A percentile compares a stretch with the other conserved stretches of the same genome.
Evolutionary conservation across 2,888 invertebrate species (phyloP).

Genomic region (Plagodis dolabraria): DNA sequence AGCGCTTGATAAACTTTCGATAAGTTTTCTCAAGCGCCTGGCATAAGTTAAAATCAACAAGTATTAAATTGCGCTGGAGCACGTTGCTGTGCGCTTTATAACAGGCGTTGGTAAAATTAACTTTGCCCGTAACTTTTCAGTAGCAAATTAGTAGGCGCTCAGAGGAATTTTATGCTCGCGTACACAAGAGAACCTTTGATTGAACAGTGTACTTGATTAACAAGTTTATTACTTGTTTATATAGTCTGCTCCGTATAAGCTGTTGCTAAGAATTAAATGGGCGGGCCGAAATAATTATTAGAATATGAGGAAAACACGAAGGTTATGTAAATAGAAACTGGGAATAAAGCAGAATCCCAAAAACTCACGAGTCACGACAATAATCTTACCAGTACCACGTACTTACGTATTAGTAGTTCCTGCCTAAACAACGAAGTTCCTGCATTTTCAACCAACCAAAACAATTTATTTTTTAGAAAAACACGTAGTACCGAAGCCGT

Average conservation of each 20-base stretch:
- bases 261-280: constrained; percentile 22
- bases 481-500: no score
- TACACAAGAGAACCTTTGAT: constrained; percentile 29
- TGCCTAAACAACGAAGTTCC: no score
- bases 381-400: no score
- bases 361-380: no score
- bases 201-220: constrained; percentile 24
- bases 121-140: constrained; percentile 37
- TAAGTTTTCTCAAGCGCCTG: constrained; percentile 44
- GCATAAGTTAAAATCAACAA: constrained; percentile 44
- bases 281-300: no score
- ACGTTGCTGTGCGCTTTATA: constrained; percentile 24
- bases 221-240: constrained; percentile 44
- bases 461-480: no score
- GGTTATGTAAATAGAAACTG: no score
- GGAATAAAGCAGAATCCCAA: no score
- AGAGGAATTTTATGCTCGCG: constrained; percentile 34
- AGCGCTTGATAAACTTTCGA: constrained; percentile 18
- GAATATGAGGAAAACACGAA: no score
- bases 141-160: constrained; percentile 32
- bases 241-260: constrained; percentile 28
- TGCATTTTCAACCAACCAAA: no score
- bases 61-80: constrained; percentile 38
- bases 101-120: constrained; percentile 42
- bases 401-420: no score